Conservation (phyloP, 2,113 vertebrate species). For the Tretioscincus oriximinensis region DNA sequence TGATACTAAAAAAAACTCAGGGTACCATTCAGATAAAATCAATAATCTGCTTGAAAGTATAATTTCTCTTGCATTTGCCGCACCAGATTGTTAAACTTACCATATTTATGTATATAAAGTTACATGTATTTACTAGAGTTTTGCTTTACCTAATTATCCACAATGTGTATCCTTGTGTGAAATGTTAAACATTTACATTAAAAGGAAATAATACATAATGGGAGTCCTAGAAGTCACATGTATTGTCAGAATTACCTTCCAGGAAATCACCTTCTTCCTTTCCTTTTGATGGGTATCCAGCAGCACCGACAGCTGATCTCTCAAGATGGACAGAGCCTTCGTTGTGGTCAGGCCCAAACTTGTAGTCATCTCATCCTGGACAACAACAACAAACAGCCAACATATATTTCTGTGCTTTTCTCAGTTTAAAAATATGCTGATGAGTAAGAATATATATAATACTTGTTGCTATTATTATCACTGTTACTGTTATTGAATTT, state of each 20-base stretch:
- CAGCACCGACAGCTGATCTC: conserved; percentile 85
- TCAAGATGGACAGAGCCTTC: conserved; percentile 86
- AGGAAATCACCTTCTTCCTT: conserved; percentile 68
- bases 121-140: neutral
- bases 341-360: conserved; percentile 87
- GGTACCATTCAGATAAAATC: too few species aligned
- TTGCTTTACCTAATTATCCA: neutral
- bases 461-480: neutral
- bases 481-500: too few species aligned
- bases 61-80: too few species aligned
- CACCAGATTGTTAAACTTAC: too few species aligned
- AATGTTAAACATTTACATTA: neutral
- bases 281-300: conserved; percentile 87
- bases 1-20: too few species aligned
- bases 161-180: neutral
- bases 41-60: too few species aligned
- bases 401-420: conserved; percentile 15
- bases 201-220: neutral
- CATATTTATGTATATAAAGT: too few species aligned
- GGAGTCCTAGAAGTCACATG: neutral
- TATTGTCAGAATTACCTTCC: conserved; percentile 74
- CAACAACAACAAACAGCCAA: conserved; percentile 30
- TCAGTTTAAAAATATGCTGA: neutral
- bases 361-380: conserved; percentile 81
- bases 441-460: neutral